Evolutionary conservation across 2,113 vertebrate species (phyloP), one percentile per base, ranked within the genome.

Genomic region (Dendrocopos noguchii): DNA sequence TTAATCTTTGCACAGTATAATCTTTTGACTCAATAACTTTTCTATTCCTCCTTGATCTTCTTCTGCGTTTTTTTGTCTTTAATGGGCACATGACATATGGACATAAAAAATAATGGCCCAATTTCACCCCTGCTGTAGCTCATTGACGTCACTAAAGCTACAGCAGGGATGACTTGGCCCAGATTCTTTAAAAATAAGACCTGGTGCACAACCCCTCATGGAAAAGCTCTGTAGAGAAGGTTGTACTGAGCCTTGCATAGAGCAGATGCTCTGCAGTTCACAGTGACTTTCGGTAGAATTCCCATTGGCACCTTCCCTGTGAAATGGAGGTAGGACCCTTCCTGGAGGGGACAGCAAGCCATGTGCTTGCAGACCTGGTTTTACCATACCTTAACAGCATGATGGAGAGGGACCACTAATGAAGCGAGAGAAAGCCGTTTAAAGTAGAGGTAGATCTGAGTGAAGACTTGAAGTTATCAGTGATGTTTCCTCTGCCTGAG

Each of bases 111-210:
- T 94, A 95, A 91, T 59, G 94, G 94, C 95, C 96, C 95, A 96
- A 60, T 96, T 96, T 96, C 87, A 90, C 95, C 95, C 91, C 88
- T 95, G 93, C 90, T 81, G 87, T 93, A 95, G 93, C 91, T 95
- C 90, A 94, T 95, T 96, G 96, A 96, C 94, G 95, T 96, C 96
- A 96, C 55, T 93, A 80, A 95, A 95, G 93, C 83, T 96, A 90
- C 96, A 95, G 94, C 93, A 95, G 95, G 95, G 95, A 96, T 96
- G 96, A 88, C 91, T 96, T 96, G 95, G 95, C 96, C 95, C 95
- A 96, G 93, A 94, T 96, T 95, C 88, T 95, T 96, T 96, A 90
- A 95, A 96, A 96, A 94, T 91, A 91, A 96, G 95, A 95, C 87
- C 95, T 91, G 87, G 46, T 95, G 93, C 95, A 50, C 77, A 95